A percentile compares a stretch with the other conserved stretches of the same genome.
These are phyloP conservation scores for Menidia beryllina DNA, from an alignment of 2,113 vertebrate genomes.

Conservation along the genomic window DNA sequence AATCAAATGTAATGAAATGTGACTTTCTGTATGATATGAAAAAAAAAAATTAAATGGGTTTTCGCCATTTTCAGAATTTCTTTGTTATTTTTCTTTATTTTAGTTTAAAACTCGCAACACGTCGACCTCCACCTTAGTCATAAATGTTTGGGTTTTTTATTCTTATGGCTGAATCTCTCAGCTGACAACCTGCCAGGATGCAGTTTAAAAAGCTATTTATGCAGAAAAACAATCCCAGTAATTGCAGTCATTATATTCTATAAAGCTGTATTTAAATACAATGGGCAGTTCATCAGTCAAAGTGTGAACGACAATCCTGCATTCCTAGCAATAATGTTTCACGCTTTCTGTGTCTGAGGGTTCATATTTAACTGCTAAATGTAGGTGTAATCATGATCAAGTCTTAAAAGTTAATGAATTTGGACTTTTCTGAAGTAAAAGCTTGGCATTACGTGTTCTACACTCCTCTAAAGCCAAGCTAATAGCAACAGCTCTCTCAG, in stretches of 20 bases:
- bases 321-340: constrained; percentile 30
- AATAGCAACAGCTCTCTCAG: constrained; percentile 46
- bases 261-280: constrained; percentile 14
- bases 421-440: constrained; percentile 43
- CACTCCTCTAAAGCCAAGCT: constrained; percentile 21
- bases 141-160: neutral
- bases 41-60: neutral
- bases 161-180: neutral
- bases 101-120: neutral
- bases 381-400: constrained; percentile 43
- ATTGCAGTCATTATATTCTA: constrained; percentile 10
- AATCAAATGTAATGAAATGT: neutral
- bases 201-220: neutral
- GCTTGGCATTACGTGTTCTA: constrained; percentile 27
- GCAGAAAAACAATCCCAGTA: neutral
- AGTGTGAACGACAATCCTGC: constrained; percentile 11
- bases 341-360: constrained; percentile 15
- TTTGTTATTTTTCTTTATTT: neutral
- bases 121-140: no score
- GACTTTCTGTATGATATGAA: neutral
- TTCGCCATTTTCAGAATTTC: neutral
- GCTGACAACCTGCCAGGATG: neutral
- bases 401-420: constrained; percentile 64
- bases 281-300: constrained; percentile 11
- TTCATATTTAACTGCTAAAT: constrained; percentile 50